These are phyloP conservation scores for Elaphurus davidianus DNA, from an alignment of 2,113 vertebrate genomes.

Conservation along the genomic window DNA sequence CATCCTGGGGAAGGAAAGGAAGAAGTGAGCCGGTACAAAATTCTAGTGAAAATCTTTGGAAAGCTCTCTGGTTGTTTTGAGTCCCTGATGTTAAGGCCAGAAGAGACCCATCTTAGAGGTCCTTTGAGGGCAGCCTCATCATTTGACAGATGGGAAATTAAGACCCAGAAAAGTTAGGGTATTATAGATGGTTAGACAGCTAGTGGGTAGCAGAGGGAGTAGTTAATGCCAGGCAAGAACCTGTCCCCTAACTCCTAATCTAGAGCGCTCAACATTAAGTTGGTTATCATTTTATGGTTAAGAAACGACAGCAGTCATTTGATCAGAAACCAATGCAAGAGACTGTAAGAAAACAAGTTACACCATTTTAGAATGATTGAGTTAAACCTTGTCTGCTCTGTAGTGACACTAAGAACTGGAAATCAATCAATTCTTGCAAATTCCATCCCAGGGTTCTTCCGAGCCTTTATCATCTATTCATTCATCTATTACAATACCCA, in stretches of 20 bases:
- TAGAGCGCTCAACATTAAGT: background rate
- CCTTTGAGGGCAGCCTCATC: background rate
- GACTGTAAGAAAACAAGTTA: background rate
- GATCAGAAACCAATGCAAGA: background rate
- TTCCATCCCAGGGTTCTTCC: background rate
- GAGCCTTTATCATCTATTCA: background rate
- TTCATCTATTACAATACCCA: background rate
- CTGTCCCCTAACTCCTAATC: background rate
- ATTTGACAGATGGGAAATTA: background rate
- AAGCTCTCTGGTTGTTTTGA: background rate
- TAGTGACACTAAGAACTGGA: background rate
- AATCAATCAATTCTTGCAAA: background rate
- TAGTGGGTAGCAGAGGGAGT: background rate
- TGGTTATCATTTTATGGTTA: background rate
- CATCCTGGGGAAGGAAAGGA: background rate
- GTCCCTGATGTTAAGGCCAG: background rate
- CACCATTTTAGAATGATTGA: background rate
- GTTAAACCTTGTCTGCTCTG: background rate
- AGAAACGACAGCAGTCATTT: background rate
- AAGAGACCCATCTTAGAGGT: background rate
- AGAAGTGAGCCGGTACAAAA: background rate
- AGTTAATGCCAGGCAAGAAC: background rate
- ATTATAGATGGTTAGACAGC: background rate
- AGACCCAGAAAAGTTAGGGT: background rate
- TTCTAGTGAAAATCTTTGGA: background rate